phyloP scores from a whole-genome alignment of 2,113 vertebrate genomes.

The Pelecanoides urinatrix region DNA sequence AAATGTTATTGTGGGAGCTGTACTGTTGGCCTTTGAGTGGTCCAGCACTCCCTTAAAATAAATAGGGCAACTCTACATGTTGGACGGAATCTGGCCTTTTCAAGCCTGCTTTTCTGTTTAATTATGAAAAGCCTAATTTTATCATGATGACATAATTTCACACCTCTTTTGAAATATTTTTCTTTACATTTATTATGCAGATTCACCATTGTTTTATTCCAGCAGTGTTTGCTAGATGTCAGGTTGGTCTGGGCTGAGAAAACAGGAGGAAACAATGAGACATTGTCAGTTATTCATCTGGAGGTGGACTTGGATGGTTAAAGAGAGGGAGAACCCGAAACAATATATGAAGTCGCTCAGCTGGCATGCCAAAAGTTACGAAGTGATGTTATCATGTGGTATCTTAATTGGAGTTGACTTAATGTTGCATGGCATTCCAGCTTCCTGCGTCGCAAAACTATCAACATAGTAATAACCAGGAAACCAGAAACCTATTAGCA shows the following conservation, averaged over 20 bases:
- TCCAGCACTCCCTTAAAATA: background rate
- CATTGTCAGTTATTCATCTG: background rate
- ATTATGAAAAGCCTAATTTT: background rate
- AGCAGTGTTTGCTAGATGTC: background rate
- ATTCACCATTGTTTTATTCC: background rate
- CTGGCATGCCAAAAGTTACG: background rate
- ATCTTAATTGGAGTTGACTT: background rate
- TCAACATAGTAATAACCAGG: background rate
- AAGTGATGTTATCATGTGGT: background rate
- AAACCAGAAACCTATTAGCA: background rate
- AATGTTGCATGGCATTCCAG: background rate
- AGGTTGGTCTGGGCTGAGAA: background rate
- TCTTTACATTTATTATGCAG: background rate
- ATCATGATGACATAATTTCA: conserved; percentile 5
- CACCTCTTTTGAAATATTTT: conserved; percentile 40
- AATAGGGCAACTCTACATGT: background rate
- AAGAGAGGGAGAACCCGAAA: background rate
- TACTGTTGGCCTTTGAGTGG: background rate
- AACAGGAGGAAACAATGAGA: background rate
- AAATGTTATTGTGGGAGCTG: background rate
- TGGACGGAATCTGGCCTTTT: background rate
- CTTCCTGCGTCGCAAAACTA: background rate
- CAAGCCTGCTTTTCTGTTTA: background rate
- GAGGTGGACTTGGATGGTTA: background rate
- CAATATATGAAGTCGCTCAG: background rate